phyloP scores from a whole-genome alignment of 2,888 invertebrate species.

The Gibbula magus region DNA sequence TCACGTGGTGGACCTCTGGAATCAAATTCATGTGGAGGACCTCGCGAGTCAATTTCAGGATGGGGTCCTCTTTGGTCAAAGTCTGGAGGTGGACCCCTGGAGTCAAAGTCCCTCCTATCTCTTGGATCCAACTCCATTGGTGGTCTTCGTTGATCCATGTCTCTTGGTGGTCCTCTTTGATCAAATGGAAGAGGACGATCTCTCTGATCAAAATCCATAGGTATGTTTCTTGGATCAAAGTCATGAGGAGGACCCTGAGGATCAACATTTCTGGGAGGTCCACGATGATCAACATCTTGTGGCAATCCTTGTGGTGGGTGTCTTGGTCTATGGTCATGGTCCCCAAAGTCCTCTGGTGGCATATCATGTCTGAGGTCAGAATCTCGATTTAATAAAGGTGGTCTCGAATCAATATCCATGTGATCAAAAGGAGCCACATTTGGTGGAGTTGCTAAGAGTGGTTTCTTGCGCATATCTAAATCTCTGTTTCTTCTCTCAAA shows the following conservation, averaged over 20 bases:
- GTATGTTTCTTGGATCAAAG: neutral
- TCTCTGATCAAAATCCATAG: conserved; percentile 4
- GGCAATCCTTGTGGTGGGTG: neutral
- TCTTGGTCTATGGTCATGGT: conserved; percentile 7
- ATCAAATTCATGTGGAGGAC: neutral
- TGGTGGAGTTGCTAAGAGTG: no score
- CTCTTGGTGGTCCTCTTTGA: conserved; percentile 34
- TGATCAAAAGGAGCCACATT: neutral
- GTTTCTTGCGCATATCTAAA: neutral
- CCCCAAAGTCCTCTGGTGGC: neutral
- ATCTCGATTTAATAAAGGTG: neutral
- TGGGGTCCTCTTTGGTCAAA: conserved; percentile 16
- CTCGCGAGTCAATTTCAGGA: conserved; percentile 31
- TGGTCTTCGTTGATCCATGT: conserved; percentile 33
- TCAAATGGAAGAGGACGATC: conserved; percentile 27
- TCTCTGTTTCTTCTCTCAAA: neutral
- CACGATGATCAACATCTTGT: conserved; percentile 2
- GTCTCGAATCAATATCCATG: neutral
- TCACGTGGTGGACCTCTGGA: neutral
- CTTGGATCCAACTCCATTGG: neutral
- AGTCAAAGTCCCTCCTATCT: neutral
- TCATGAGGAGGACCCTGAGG: neutral
- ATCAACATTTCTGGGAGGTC: neutral
- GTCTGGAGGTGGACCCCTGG: neutral
- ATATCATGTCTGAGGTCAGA: conserved; percentile 18